Conservation (phyloP, 2,113 vertebrate species). For the Cepphus grylle region DNA sequence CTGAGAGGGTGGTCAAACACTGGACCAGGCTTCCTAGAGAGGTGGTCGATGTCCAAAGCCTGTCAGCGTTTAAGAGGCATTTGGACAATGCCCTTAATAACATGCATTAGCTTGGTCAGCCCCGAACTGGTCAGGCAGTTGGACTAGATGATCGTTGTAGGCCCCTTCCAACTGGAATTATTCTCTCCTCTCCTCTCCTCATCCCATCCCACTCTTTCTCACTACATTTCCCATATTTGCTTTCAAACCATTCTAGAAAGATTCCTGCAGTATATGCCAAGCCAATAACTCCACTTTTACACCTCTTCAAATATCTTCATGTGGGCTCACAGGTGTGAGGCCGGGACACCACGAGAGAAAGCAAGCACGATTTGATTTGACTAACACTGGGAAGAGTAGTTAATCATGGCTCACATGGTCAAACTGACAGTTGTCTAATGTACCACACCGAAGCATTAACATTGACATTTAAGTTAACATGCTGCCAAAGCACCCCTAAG, state of each 20-base stretch:
- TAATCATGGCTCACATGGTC: not conserved
- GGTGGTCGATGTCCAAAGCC: not conserved
- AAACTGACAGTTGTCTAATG: not conserved
- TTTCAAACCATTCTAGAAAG: not conserved
- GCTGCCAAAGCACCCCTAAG: not conserved
- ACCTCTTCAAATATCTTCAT: not conserved
- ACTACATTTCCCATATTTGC: not conserved
- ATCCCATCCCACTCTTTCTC: not conserved
- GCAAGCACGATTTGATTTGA: not conserved
- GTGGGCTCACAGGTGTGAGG: not conserved
- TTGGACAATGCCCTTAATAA: not conserved
- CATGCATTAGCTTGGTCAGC: not conserved
- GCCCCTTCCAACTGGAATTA: not conserved
- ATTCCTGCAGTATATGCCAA: not conserved
- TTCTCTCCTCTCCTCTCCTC: not conserved
- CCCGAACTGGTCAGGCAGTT: not conserved
- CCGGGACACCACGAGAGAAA: not conserved
- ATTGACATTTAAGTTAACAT: not conserved
- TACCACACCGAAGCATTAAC: not conserved
- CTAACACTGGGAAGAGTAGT: not conserved
- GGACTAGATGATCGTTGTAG: not conserved
- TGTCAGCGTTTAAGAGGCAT: not conserved
- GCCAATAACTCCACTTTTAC: not conserved
- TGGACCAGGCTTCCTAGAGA: not conserved
- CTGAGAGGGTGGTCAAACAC: not conserved